phyloP scores from a whole-genome alignment of 1,140 invertebrate species.

The Trichoplusia ni region DNA sequence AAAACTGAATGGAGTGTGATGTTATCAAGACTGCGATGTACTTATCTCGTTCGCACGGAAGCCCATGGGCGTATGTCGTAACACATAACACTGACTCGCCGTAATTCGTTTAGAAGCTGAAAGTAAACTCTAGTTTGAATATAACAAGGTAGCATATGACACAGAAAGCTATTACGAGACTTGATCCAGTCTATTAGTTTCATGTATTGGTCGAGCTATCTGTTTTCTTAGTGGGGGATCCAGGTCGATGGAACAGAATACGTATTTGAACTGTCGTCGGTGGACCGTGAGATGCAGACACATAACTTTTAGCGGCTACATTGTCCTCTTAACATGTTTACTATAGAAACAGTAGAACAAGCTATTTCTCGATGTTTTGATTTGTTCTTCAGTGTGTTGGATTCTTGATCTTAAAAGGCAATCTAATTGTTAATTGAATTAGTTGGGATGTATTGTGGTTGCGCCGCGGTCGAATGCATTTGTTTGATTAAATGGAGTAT shows the following conservation, averaged over 20 bases:
- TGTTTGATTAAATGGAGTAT: constrained; percentile 29
- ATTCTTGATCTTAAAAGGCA: constrained; percentile 31
- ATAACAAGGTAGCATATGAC: background rate
- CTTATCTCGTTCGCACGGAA: constrained; percentile 27
- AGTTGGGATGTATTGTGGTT: constrained; percentile 28
- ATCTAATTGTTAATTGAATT: constrained; percentile 14
- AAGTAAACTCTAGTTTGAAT: constrained; percentile 13
- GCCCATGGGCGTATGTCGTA: constrained; percentile 34
- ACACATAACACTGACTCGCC: constrained; percentile 19
- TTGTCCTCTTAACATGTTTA: constrained; percentile 53
- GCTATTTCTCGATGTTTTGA: constrained; percentile 6
- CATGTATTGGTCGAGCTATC: constrained; percentile 42
- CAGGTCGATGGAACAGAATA: constrained; percentile 52
- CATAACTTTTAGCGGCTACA: constrained; percentile 44
- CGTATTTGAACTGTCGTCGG: constrained; percentile 38
- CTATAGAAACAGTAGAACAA: constrained; percentile 31
- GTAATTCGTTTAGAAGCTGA: constrained; percentile 29
- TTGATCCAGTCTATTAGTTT: constrained; percentile 35
- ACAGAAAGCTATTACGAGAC: constrained; percentile 17
- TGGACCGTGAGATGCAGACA: constrained; percentile 39
- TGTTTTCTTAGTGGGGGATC: constrained; percentile 54
- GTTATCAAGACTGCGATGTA: constrained; percentile 19
- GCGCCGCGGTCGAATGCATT: constrained; percentile 17
- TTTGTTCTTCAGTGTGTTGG: constrained; percentile 9
- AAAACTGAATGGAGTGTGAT: constrained; percentile 25